Percentiles rank a stretch among this genome's conserved stretches.
Conservation (phyloP, 2,888 invertebrate species). For the Sicus ferrugineus region DNA sequence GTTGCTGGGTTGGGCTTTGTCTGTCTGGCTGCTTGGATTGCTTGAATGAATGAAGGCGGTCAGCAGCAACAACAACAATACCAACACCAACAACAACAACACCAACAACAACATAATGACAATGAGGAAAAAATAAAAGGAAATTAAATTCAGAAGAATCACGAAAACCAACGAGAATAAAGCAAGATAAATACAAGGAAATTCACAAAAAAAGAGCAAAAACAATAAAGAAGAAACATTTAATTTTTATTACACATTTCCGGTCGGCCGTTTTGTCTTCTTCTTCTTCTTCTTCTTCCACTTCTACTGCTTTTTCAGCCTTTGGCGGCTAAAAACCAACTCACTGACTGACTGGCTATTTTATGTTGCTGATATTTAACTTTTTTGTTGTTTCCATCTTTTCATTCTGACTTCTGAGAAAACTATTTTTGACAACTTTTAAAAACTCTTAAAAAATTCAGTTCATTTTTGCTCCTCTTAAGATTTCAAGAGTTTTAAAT, state of each 20-base stretch:
- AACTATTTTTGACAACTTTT: background rate
- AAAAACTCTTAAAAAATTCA: background rate
- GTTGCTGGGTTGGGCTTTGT: background rate
- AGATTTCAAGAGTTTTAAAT: too few species aligned
- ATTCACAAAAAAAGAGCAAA: background rate
- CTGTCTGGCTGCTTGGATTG: background rate
- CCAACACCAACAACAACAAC: background rate
- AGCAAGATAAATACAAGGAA: slow-evolving; percentile 3
- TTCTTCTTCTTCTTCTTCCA: slow-evolving; percentile 7
- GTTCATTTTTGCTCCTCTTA: too few species aligned
- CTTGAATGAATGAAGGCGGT: background rate
- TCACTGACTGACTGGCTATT: too few species aligned
- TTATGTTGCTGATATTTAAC: too few species aligned
- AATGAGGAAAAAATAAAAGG: background rate
- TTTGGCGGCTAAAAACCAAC: too few species aligned
- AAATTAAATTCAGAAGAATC: slow-evolving; percentile 22
- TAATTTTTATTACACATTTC: slow-evolving; percentile 56
- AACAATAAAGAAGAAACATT: slow-evolving; percentile 22
- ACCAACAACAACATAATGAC: background rate
- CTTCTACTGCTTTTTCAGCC: background rate
- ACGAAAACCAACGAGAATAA: slow-evolving; percentile 15
- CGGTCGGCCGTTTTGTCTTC: slow-evolving; percentile 47
- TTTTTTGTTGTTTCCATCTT: too few species aligned
- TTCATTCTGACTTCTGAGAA: too few species aligned
- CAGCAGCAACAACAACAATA: background rate